Evolutionary conservation across 2,113 vertebrate species (phyloP).

Genomic region (Anser cygnoides): DNA sequence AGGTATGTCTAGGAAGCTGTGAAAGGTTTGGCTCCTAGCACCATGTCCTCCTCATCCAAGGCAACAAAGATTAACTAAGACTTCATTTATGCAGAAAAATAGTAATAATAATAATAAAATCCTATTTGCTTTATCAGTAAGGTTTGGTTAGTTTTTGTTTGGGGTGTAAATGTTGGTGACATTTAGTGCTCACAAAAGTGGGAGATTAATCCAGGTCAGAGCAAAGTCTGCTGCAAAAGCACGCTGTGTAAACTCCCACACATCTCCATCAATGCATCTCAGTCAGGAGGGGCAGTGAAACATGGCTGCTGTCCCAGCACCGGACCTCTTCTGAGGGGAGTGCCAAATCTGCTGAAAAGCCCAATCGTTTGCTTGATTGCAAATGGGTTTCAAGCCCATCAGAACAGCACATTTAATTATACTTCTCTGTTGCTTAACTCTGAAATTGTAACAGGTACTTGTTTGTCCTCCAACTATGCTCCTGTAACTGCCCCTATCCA

Average conservation of each 20-base stretch:
- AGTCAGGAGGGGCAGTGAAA: slow-evolving; percentile 1
- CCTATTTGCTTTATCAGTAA: slow-evolving; percentile 62
- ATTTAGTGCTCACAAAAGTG: slow-evolving; percentile 30
- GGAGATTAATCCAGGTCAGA: background rate
- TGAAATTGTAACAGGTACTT: background rate
- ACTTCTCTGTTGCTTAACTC: background rate
- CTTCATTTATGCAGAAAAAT: slow-evolving; percentile 23
- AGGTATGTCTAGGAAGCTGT: slow-evolving; percentile 10
- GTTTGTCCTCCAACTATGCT: background rate
- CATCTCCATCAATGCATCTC: background rate
- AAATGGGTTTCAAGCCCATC: slow-evolving; percentile 37
- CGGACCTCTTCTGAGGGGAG: slow-evolving; percentile 18
- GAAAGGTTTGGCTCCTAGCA: slow-evolving; percentile 21
- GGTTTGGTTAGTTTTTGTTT: slow-evolving; percentile 49
- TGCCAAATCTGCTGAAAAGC: slow-evolving; percentile 17
- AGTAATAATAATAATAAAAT: slow-evolving; percentile 10
- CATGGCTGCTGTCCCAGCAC: slow-evolving; percentile 19
- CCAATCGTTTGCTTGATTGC: background rate
- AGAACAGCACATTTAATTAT: background rate
- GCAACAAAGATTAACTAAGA: slow-evolving; percentile 60
- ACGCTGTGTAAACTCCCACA: slow-evolving; percentile 28
- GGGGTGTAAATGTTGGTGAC: slow-evolving; percentile 46
- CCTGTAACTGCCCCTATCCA: background rate
- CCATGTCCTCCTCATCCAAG: background rate
- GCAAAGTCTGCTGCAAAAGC: background rate